phyloP scores from a whole-genome alignment of 2,797 vertebrate species.

The Enteromius radiatus region DNA sequence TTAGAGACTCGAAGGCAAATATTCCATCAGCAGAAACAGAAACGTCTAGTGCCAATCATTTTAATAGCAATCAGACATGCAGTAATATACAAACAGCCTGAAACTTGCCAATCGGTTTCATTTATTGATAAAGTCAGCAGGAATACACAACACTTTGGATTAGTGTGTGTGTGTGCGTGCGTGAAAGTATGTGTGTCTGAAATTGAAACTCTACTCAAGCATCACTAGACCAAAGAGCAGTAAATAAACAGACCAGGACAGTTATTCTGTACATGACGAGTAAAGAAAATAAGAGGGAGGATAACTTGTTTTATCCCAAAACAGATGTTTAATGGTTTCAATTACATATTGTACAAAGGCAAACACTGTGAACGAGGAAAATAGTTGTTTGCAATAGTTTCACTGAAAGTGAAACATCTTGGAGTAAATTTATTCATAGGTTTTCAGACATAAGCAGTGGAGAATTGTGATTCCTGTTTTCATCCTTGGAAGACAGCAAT shows the following conservation, averaged over 20 bases:
- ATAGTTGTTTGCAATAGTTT: conserved; percentile 35
- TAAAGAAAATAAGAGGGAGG: neutral
- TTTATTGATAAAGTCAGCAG: conserved; percentile 15
- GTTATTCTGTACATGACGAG: conserved; percentile 14
- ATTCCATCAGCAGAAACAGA: conserved; percentile 13
- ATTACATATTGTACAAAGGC: conserved; percentile 30
- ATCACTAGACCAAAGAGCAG: conserved; percentile 52
- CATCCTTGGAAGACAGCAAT: conserved; percentile 38
- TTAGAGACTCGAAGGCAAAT: conserved; percentile 11
- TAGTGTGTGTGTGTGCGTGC: neutral
- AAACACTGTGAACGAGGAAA: conserved; percentile 39
- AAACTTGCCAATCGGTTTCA: conserved; percentile 23
- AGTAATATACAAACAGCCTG: neutral
- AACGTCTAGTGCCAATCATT: conserved; percentile 8
- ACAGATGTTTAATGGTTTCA: conserved; percentile 7
- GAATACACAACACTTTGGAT: neutral
- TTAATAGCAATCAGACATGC: conserved; percentile 24
- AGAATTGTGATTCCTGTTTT: conserved; percentile 29
- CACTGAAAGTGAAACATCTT: conserved; percentile 12
- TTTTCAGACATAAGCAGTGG: conserved; percentile 20
- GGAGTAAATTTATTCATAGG: conserved; percentile 10
- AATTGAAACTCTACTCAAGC: conserved; percentile 16
- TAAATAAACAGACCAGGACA: neutral
- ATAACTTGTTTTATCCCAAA: conserved; percentile 16
- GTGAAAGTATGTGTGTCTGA: neutral